Percentiles rank a stretch among this genome's conserved stretches.
Evolutionary conservation across 2,888 invertebrate genomes (phyloP).

Genomic region (Stenodera caucasica): DNA sequence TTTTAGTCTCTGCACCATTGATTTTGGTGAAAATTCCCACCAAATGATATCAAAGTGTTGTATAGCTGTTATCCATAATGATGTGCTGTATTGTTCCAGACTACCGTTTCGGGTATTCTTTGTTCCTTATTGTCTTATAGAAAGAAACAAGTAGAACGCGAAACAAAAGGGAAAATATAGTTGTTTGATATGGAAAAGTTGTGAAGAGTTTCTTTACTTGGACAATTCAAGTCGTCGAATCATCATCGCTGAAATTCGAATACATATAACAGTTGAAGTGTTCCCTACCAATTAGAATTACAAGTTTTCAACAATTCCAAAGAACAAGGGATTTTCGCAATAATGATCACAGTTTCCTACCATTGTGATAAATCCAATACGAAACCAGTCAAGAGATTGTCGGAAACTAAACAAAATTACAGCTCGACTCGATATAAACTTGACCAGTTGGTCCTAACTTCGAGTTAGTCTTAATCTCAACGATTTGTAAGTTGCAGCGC

Average conservation of each 20-base stretch:
- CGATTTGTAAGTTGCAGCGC: not conserved
- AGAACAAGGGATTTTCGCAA: not conserved
- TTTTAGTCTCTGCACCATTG: not conserved
- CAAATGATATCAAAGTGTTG: not conserved
- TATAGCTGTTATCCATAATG: not conserved
- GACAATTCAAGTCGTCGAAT: not conserved
- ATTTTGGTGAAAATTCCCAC: not conserved
- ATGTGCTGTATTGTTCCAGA: constrained; percentile 1
- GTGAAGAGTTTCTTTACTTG: not conserved
- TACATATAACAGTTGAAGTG: not conserved
- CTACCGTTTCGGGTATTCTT: not conserved
- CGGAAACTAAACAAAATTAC: not conserved
- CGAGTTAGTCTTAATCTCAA: not conserved
- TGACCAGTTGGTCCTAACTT: not conserved
- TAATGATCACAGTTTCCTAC: not conserved
- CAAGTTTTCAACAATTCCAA: not conserved
- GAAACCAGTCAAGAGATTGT: not conserved
- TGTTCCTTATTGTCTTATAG: not conserved
- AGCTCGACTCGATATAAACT: not conserved
- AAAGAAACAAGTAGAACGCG: not conserved
- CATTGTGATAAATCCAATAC: not conserved
- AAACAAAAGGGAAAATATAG: not conserved
- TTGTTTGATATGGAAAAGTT: constrained; percentile 3
- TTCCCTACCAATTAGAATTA: not conserved
- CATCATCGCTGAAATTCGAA: not conserved